Conservation (phyloP, 2,888 invertebrate species). For the Eulithis testata region DNA sequence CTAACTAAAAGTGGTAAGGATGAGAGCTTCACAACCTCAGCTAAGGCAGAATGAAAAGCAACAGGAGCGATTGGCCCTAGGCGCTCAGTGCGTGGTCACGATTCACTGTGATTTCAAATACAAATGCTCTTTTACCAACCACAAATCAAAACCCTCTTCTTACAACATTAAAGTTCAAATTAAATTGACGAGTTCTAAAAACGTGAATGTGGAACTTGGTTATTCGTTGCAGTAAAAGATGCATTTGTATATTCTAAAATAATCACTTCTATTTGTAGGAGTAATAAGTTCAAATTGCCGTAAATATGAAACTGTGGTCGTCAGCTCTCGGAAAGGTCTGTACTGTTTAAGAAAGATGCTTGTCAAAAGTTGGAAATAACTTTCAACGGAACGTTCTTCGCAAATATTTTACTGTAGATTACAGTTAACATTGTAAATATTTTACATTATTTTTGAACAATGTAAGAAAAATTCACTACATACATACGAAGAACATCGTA, state of each 20-base stretch:
- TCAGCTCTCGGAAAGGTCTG: conserved; percentile 58
- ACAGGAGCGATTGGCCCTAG: conserved; percentile 78
- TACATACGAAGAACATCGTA: too few species aligned
- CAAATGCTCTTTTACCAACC: conserved; percentile 57
- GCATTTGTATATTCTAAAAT: not conserved
- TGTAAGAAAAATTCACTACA: too few species aligned
- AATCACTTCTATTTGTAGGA: conserved; percentile 1
- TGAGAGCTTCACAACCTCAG: conserved; percentile 48
- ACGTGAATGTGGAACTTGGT: conserved; percentile 33
- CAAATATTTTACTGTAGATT: conserved; percentile 20
- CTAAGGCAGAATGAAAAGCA: conserved; percentile 64
- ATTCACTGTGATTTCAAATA: conserved; percentile 66
- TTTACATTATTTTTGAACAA: too few species aligned
- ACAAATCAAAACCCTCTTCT: conserved; percentile 40
- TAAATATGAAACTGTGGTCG: conserved; percentile 2
- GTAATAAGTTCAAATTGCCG: conserved; percentile 6
- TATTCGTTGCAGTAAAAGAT: not conserved
- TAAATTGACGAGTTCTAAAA: conserved; percentile 34
- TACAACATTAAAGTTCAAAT: conserved; percentile 48
- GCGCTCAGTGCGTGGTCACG: conserved; percentile 75
- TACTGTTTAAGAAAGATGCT: conserved; percentile 75
- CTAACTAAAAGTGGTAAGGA: conserved; percentile 3
- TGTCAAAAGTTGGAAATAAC: conserved; percentile 60
- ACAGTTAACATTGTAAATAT: not conserved
- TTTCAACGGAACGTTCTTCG: conserved; percentile 57